Evolutionary conservation across 2,797 vertebrate species (phyloP), one percentile per base, ranked within the genome.

Genomic region (Bufotes viridis): DNA sequence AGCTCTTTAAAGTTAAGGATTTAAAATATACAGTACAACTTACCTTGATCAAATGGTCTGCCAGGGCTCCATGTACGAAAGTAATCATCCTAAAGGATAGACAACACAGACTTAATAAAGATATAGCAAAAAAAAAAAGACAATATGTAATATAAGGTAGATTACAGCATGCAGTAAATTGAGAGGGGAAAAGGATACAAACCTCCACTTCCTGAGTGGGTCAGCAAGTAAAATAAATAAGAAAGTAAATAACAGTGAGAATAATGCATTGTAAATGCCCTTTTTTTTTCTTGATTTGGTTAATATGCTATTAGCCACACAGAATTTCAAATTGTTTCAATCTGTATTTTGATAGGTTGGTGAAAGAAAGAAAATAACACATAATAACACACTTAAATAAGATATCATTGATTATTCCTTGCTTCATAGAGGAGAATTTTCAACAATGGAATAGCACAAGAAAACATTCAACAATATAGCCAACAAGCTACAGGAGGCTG

Each of bases 41-140:
- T 95, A 99, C 98, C 98, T 96, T 97, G 97, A 95, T 98, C 96
- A 86, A 98, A 97, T 58, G 97, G 94, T 94, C 97, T 99, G 90
- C 95, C 94, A 69, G 97, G 96, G 92, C 94, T 98, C 98, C 98
- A 99, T 22, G 97, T 97, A 74, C 93, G 95, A 89, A 96, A 96
- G 94, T 96, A 96, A 93, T 96, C 95, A 93, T 96, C 97, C 97
- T 94, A 96, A 93, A 91, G 95, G 92, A 93, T 89, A 97, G 95
- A 92, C 82, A 92, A 94, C 26, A 61, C 60, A 74, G 61, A 90
- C 93, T 91, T 92, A 93, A 91, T 91, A 15, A 76, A 57, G n/a
- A 42, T 67, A 76, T n/a, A 61, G 15, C 2, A 42, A 81, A 14
- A 65, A 42, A 81, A 14, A 65, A 20, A n/a, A 18, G 34, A 63